Percentiles rank a stretch among this genome's conserved stretches.
Conservation (phyloP, 2,113 vertebrate genomes). For the Glaucomys volans region DNA sequence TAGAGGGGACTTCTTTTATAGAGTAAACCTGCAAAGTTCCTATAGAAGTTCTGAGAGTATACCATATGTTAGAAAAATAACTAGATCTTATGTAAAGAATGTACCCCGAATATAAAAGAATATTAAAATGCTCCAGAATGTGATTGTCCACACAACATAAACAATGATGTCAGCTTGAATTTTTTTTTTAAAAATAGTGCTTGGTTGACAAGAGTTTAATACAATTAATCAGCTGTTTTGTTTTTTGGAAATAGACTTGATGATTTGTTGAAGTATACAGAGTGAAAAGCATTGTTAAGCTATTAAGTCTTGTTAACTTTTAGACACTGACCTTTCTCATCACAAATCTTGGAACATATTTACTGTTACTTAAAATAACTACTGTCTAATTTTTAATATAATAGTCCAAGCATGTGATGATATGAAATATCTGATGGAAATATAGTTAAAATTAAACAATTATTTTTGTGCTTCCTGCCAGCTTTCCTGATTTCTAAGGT, state of each 20-base stretch:
- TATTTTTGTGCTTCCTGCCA: constrained; percentile 56
- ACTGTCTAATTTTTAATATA: constrained; percentile 79
- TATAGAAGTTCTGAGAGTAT: constrained; percentile 37
- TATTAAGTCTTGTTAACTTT: constrained; percentile 80
- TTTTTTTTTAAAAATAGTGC: background rate
- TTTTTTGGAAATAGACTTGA: constrained; percentile 42
- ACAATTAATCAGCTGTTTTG: constrained; percentile 49
- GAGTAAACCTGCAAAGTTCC: background rate
- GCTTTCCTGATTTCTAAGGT: constrained; percentile 56
- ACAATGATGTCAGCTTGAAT: background rate
- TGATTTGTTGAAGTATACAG: constrained; percentile 54
- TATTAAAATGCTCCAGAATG: constrained; percentile 17
- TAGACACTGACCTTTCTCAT: constrained; percentile 83
- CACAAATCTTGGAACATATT: constrained; percentile 84
- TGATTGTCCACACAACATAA: background rate
- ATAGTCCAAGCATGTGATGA: constrained; percentile 76
- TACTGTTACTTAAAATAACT: constrained; percentile 87
- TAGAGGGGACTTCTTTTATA: constrained; percentile 22
- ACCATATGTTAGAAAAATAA: constrained; percentile 45
- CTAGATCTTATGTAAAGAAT: constrained; percentile 2
- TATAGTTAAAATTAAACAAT: constrained; percentile 65
- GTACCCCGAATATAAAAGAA: constrained; percentile 47
- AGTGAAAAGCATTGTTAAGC: constrained; percentile 70
- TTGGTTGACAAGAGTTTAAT: constrained; percentile 59
- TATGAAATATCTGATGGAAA: constrained; percentile 71